These are phyloP conservation scores for Peromyscus polionotus DNA, from an alignment of 2,113 vertebrate species.

Conservation along the genomic window DNA sequence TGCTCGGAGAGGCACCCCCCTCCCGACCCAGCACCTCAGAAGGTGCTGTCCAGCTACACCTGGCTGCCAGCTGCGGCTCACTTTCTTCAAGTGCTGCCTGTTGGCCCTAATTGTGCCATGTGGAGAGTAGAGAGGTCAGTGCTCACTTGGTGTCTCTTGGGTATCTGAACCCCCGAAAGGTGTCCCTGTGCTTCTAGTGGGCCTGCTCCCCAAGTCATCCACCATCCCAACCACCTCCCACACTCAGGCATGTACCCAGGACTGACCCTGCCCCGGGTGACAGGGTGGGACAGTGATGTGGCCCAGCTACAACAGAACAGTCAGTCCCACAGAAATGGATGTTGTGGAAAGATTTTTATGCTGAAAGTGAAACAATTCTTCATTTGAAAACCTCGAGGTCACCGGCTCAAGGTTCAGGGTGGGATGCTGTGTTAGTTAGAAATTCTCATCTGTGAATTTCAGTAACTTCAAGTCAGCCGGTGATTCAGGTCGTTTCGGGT, in stretches of 20 bases:
- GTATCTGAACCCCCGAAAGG: not conserved
- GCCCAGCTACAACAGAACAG: not conserved
- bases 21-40: not conserved
- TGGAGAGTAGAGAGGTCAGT: not conserved
- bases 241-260: not conserved
- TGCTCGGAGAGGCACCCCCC: rapidly evolving
- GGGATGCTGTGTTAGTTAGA: not conserved
- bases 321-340: not conserved
- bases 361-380: not conserved
- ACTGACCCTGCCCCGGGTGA: not conserved
- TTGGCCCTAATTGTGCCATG: not conserved
- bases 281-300: not conserved
- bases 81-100: not conserved
- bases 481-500: not conserved
- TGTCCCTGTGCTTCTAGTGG: not conserved
- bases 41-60: not conserved
- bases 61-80: not conserved
- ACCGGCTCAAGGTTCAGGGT: not conserved
- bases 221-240: no score
- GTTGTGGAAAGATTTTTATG: not conserved
- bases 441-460: constrained; percentile 15
- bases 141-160: not conserved
- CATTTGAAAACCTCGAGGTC: constrained; percentile 3
- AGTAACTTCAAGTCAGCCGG: not conserved
- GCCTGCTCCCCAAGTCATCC: not conserved